Evolutionary conservation across 2,888 invertebrate genomes (phyloP).

Genomic region (Arenicola marina): DNA sequence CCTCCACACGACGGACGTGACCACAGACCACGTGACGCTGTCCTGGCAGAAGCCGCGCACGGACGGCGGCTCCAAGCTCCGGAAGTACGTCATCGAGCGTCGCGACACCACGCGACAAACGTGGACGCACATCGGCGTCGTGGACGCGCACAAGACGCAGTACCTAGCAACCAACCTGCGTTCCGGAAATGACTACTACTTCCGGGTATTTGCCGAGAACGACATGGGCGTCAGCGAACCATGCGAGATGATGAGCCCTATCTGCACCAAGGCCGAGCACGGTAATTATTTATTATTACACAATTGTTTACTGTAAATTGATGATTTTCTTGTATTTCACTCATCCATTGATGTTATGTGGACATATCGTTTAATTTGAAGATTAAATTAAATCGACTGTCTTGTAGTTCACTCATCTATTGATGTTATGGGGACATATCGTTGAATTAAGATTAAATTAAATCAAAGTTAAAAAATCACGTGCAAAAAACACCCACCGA

Average conservation of each 20-base stretch:
- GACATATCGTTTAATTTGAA: not conserved
- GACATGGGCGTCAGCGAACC: slow-evolving; percentile 83
- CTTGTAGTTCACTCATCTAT: too few species aligned
- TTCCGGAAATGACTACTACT: slow-evolving; percentile 81
- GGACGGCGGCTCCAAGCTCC: slow-evolving; percentile 79
- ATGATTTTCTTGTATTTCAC: not conserved
- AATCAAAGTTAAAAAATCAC: too few species aligned
- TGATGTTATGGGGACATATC: too few species aligned
- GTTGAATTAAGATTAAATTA: too few species aligned
- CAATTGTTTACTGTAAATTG: not conserved
- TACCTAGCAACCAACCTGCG: slow-evolving; percentile 66
- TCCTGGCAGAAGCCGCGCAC: slow-evolving; percentile 78
- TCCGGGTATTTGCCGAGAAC: slow-evolving; percentile 84
- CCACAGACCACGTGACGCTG: slow-evolving; percentile 46
- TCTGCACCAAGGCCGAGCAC: slow-evolving; percentile 69
- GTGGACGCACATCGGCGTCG: slow-evolving; percentile 29
- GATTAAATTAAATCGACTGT: too few species aligned
- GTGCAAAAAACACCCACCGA: too few species aligned
- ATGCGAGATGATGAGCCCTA: slow-evolving; percentile 73
- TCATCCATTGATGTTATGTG: not conserved
- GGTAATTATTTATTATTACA: slow-evolving; percentile 13
- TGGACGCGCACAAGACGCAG: slow-evolving; percentile 38
- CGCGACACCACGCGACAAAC: slow-evolving; percentile 25
- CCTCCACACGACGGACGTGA: slow-evolving; percentile 59
- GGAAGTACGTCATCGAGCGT: slow-evolving; percentile 39